A percentile compares a stretch with the other conserved stretches of the same genome.
Conservation (phyloP, 2,888 invertebrate genomes). For the Coenonympha arcania region DNA sequence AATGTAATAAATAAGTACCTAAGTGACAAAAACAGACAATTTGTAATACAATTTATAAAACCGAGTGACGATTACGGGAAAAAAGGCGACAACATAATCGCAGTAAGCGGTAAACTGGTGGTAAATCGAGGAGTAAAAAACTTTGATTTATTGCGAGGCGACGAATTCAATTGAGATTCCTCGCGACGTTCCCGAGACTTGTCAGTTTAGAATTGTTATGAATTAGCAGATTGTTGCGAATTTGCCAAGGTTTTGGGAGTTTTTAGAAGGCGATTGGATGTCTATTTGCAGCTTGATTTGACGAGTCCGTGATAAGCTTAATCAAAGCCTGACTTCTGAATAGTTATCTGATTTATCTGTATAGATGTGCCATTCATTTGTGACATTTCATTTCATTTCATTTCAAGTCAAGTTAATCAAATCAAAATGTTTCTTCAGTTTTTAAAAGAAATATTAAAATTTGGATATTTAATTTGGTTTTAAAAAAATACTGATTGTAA, state of each 20-base stretch:
- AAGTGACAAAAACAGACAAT: slow-evolving; percentile 1
- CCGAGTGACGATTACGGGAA: background rate
- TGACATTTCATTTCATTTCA: too few species aligned
- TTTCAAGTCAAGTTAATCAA: too few species aligned
- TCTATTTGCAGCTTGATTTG: too few species aligned
- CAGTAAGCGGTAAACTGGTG: slow-evolving; percentile 20
- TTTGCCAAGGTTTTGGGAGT: background rate
- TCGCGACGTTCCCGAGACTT: slow-evolving; percentile 28
- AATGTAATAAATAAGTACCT: too few species aligned
- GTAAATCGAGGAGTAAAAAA: slow-evolving; percentile 17
- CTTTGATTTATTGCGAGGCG: slow-evolving; percentile 35
- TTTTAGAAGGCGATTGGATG: background rate
- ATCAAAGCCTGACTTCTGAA: too few species aligned
- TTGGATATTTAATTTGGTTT: too few species aligned
- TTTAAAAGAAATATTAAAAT: too few species aligned
- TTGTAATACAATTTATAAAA: background rate
- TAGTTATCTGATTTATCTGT: too few species aligned
- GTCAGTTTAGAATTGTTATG: slow-evolving; percentile 4
- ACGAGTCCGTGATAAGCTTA: too few species aligned
- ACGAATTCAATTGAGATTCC: slow-evolving; percentile 45
- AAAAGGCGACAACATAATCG: slow-evolving; percentile 9
- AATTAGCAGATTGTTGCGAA: background rate
- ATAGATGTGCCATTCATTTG: too few species aligned
- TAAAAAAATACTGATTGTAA: too few species aligned
- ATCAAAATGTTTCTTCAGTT: too few species aligned